Evolutionary conservation across 2,888 invertebrate species (phyloP), one percentile per base, ranked within the genome.

Genomic region (Synergus itoensis): DNA sequence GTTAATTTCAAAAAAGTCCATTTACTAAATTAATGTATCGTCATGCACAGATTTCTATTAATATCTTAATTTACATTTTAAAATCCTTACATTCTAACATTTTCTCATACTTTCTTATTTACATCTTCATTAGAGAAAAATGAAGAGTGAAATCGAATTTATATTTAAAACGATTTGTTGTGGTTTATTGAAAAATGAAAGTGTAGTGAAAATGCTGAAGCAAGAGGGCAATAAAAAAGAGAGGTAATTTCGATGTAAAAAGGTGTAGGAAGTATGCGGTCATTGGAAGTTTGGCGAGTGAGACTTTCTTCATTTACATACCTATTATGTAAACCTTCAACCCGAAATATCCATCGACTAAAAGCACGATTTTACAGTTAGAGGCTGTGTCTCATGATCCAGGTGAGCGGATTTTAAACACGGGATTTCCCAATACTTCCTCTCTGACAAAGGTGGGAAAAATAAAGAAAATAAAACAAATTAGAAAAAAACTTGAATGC

Each of bases 321-420:
- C 85, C 85, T 86, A 76, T 82, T 81, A 80, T 77, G 69, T 82
- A 82, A 84, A 84, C 76, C 76, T 76, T 78, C 43, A 81, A 77
- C 67, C 82, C 79, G 84, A 85, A 84, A 84, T 86, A 85, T 84
- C 84, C 77, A 69, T 80, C 67, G 53, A 40, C 73, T 57, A 73
- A 36, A 53, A 36, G 12, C 53, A 53, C 73, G 53, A 73, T 36
- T 73, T 73, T 73, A 57, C 9, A 53, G 53, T 36, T 36, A 21
- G 36, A 73, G 36, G 36, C n/a, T 73, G 16, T 18, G 48, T 53
- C 40, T 57, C 73, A 73, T 73, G 36, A 53, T 53, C 73, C 21
- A 48, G 18, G 73, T 73, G 73, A 73, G 18, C 36, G 18, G 73
- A 73, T 73, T 73, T 73, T 18, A 57, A 73, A 53, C 53, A 36